These are phyloP conservation scores for Heterotilapia buettikoferi DNA, from an alignment of 2,113 vertebrate genomes.

Conservation along the genomic window DNA sequence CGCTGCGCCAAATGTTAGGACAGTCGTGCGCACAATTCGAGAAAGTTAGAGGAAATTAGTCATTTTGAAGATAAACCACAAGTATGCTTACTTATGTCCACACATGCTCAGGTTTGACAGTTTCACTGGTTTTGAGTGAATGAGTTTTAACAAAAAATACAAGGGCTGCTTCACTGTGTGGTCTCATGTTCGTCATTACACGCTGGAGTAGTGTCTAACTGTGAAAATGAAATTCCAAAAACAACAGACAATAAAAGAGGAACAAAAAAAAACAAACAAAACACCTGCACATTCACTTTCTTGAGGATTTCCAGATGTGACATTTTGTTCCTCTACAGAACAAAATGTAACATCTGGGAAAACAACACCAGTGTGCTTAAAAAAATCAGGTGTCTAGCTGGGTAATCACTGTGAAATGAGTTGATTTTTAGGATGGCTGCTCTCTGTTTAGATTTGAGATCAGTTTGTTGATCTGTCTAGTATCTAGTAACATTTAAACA, in stretches of 20 bases:
- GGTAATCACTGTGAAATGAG: background rate
- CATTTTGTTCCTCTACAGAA: background rate
- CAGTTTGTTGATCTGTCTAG: background rate
- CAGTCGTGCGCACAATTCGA: background rate
- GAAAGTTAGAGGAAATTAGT: background rate
- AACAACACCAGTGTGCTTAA: fast-evolving
- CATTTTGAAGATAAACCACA: background rate
- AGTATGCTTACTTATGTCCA: background rate
- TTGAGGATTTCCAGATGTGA: background rate
- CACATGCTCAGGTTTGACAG: background rate
- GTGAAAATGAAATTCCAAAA: background rate
- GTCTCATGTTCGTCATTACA: background rate
- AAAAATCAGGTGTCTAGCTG: background rate
- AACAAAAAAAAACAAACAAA: background rate
- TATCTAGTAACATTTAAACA: background rate
- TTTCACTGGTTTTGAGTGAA: background rate
- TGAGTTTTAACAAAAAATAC: background rate
- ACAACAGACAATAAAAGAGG: background rate
- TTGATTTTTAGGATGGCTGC: background rate
- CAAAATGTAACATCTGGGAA: background rate
- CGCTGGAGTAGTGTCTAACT: background rate
- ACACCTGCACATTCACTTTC: background rate
- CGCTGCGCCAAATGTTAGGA: background rate
- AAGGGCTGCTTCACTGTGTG: background rate
- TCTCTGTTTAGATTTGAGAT: background rate